Conservation (phyloP, 2,797 vertebrate genomes). For the Neoniphon sammara region DNA sequence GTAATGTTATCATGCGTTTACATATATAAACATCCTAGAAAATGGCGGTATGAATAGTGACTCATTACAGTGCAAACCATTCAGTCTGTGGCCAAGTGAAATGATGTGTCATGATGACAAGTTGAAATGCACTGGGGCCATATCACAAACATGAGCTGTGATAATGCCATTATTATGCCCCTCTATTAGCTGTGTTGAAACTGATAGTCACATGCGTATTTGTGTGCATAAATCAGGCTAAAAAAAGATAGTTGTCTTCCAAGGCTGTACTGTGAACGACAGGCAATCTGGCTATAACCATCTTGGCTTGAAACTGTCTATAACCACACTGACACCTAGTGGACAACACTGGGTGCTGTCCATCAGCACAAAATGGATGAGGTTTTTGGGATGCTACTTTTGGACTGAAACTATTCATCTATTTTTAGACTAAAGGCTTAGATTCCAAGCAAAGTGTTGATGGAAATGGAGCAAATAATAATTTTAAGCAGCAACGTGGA, state of each 20-base stretch:
- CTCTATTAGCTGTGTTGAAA: constrained; percentile 19
- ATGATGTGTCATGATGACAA: constrained; percentile 2
- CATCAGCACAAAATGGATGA: not conserved
- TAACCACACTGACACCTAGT: constrained; percentile 71
- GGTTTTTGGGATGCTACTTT: constrained; percentile 19
- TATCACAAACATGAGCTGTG: constrained; percentile 8
- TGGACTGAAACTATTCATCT: constrained; percentile 4
- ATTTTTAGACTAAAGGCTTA: constrained; percentile 19
- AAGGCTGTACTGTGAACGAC: constrained; percentile 21
- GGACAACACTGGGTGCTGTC: constrained; percentile 26
- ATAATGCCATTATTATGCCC: constrained; percentile 8
- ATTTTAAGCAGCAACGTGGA: not conserved
- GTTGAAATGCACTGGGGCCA: not conserved
- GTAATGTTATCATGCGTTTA: not conserved
- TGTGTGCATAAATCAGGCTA: constrained; percentile 28
- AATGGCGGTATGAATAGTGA: not conserved
- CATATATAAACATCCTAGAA: not conserved
- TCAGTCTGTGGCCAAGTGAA: constrained; percentile 3
- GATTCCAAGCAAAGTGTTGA: constrained; percentile 14
- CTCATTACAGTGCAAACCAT: not conserved
- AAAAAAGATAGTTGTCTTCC: constrained; percentile 24
- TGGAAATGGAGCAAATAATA: constrained; percentile 13
- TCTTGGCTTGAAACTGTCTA: not conserved
- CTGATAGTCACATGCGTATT: constrained; percentile 26
- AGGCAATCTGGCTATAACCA: constrained; percentile 11